These are phyloP conservation scores for Nudaria mundana DNA, from an alignment of 2,888 invertebrate species.

Conservation along the genomic window DNA sequence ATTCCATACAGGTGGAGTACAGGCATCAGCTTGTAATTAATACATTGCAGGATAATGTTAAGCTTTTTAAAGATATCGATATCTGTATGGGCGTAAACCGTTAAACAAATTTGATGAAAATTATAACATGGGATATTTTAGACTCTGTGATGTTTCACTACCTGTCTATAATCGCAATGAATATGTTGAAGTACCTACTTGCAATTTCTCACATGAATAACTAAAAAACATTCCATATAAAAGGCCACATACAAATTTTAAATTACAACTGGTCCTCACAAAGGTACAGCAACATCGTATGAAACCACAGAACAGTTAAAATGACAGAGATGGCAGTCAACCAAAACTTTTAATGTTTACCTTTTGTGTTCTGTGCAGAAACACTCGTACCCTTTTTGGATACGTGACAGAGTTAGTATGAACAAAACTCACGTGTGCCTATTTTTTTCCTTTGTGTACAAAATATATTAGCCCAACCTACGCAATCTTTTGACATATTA, in stretches of 20 bases:
- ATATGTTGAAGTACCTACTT: conserved; percentile 32
- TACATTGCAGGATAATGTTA: too few relatives aligned
- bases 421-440: conserved; percentile 13
- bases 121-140: too few relatives aligned
- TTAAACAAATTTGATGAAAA: too few relatives aligned
- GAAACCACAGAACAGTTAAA: conserved; percentile 38
- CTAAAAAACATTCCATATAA: conserved; percentile 32
- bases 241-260: conserved; percentile 47
- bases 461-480: conserved; percentile 6
- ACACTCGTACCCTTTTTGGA: conserved; percentile 21
- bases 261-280: conserved; percentile 40
- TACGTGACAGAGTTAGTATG: conserved; percentile 18
- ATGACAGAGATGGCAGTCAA: conserved; percentile 37
- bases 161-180: too few relatives aligned
- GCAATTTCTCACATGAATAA: conserved; percentile 22
- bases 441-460: conserved; percentile 12
- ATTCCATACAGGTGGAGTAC: too few relatives aligned
- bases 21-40: too few relatives aligned
- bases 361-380: conserved; percentile 24
- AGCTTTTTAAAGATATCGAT: too few relatives aligned
- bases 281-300: conserved; percentile 34
- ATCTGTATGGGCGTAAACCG: too few relatives aligned
- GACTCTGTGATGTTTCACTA: too few relatives aligned
- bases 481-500: not conserved
- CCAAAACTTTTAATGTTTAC: conserved; percentile 35